Evolutionary conservation across 2,113 vertebrate species (phyloP), one percentile per base, ranked within the genome.

Genomic region (Rhadina sibilatrix): DNA sequence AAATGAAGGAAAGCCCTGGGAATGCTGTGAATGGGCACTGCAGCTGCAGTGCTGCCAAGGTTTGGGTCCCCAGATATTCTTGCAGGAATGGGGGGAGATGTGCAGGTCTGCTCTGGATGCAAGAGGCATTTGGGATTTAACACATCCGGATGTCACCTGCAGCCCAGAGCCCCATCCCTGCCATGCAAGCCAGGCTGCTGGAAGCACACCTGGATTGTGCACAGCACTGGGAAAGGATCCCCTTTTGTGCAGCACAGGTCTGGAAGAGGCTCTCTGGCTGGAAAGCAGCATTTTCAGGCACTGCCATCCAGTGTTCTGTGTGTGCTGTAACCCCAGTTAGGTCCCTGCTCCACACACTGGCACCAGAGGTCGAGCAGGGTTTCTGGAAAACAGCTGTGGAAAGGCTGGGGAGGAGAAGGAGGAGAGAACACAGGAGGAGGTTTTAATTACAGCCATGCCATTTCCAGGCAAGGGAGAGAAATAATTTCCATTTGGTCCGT

Each of bases 391-490:
- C 83, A 95, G 70, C 77, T 87, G 28, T 2, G 5, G 84, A 57
- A 70, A 78, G 47, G 50, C 75, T 83, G 70, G 40, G 53, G 19
- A 46, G 65, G 93, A 89, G 57, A 17, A 60, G 83, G 68, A 82
- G 87, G 60, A 77, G 60, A 77, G 71, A 57, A 19, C 65, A 31
- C 20, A 25, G 54, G 37, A n/a, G 1, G 40, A 91, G 59, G 59
- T 52, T 87, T 89, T 89, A 91, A 95, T 96, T 87, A 91, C 63
- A 66, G 37, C 42, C 17, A 3, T 7, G 31, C 42, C 8, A 11
- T 2, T 78, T 83, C 65, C 80, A 72, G 53, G 78, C 57, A 27
- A 46, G 60, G 69, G 52, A 57, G 25, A 54, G 81, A 72, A 93
- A 85, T 31, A 42, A 71, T 94, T 96, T 66, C 84, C 61, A 52